Conservation (phyloP, 2,888 invertebrate species). For the Lissonota sp. region DNA sequence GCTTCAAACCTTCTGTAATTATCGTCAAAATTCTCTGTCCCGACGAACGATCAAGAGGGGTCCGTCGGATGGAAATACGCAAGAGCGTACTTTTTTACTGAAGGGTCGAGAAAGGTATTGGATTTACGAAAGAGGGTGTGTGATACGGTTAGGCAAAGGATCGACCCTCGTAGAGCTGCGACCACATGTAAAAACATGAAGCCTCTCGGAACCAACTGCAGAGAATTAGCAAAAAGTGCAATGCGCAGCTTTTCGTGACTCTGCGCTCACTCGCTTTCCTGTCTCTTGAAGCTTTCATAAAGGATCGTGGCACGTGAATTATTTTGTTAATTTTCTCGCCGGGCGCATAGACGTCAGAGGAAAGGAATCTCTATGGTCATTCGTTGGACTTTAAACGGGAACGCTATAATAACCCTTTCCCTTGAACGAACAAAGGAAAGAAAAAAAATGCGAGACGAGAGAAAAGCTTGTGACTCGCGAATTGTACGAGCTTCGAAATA, state of each 20-base stretch:
- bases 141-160: not conserved
- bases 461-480: constrained; percentile 52
- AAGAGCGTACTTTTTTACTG: constrained; percentile 19
- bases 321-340: constrained; percentile 71
- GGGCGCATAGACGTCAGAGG: constrained; percentile 38
- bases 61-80: constrained; percentile 37
- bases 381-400: constrained; percentile 51
- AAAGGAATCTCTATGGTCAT: constrained; percentile 37
- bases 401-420: constrained; percentile 23
- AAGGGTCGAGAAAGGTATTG: not conserved
- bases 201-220: not conserved
- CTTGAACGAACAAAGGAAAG: constrained; percentile 11
- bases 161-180: constrained; percentile 23
- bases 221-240: not conserved
- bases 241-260: not conserved
- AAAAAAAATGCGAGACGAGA: not conserved
- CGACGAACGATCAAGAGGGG: constrained; percentile 48
- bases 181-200: not conserved
- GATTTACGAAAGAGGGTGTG: constrained; percentile 26
- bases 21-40: constrained; percentile 54
- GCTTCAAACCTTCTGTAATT: constrained; percentile 63
- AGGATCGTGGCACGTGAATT: constrained; percentile 70
- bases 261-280: not conserved
- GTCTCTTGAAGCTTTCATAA: constrained; percentile 8
- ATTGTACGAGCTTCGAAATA: constrained; percentile 56